Evolutionary conservation across 2,888 invertebrate genomes (phyloP), one percentile per base, ranked within the genome.

Genomic region (Drosophila histrio): DNA sequence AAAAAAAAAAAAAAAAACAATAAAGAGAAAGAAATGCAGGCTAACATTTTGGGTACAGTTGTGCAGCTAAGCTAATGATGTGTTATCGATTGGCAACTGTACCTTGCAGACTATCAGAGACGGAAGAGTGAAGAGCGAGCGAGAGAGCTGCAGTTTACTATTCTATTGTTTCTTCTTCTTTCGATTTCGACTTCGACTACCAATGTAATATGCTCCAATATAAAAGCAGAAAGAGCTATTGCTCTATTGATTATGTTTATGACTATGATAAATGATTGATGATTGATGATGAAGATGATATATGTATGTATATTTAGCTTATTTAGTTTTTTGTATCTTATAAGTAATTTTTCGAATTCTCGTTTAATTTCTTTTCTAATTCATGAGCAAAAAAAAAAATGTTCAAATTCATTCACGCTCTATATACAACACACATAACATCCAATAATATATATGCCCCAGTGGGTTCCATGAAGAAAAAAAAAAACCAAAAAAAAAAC

Each of bases 361-460:
- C 62, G 63, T 64, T 50, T 57, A 34, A 50, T 50, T 71, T 74
- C 28, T 57, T 68, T 77, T 87, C 78, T 66, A 84, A 72, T 67
- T 62, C 56, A 73, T 69, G 76, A 78, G 71, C 63, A 74, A 43
- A 13, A 21, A 19, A 21, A 19, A 38, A 26, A 43, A 43, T 65
- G 49, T 72, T 54, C 63, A 32, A 30, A 38, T 64, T 50, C 44
- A 64, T 63, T 62, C 63, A 56, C 60, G 77, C 78, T 77, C 64
- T 56, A 84, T 71, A 74, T 66, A 70, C 69, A 74, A 56, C 57
- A 76, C 44, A 68, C 43, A 78, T 66, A 82, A 87, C 79, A 88
- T 84, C 74, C 81, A 82, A 86, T 87, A 87, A 87, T 87, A 88
- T 81, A 71, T 78, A 82, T 77, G 79, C 89, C 88, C 88, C 69